Percentiles rank a stretch among this genome's conserved stretches.
phyloP scores from a whole-genome alignment of 2,888 invertebrate species.

The Aproaerema taeniolella region DNA sequence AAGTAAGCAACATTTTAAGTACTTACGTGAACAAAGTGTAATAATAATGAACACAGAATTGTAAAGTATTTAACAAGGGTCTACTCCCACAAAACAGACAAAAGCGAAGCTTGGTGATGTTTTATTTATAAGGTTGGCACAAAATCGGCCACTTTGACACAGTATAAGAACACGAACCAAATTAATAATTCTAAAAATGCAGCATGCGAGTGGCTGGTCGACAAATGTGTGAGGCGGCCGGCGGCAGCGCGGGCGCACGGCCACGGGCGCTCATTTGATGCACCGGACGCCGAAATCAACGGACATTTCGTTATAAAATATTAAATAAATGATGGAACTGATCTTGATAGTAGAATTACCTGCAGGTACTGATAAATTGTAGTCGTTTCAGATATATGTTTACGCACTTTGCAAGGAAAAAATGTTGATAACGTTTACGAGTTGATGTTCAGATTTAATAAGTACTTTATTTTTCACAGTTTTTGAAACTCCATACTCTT shows the following conservation, averaged over 20 bases:
- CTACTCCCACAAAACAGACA: constrained; percentile 45
- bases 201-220: constrained; percentile 42
- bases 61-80: constrained; percentile 50
- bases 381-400: too few species aligned
- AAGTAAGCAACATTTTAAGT: neutral
- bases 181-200: constrained; percentile 76
- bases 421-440: too few species aligned
- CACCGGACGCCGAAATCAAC: constrained; percentile 14
- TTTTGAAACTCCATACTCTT: too few species aligned
- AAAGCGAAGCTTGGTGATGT: constrained; percentile 47
- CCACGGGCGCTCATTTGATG: constrained; percentile 31
- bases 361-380: too few species aligned
- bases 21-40: constrained; percentile 30
- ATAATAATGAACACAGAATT: constrained; percentile 31
- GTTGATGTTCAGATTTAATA: too few species aligned
- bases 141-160: constrained; percentile 66
- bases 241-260: neutral
- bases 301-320: constrained; percentile 9
- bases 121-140: constrained; percentile 65
- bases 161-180: constrained; percentile 64
- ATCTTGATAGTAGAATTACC: constrained; percentile 12
- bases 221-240: constrained; percentile 48
- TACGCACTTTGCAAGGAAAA: too few species aligned
- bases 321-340: constrained; percentile 11
- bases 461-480: too few species aligned